These are phyloP conservation scores for Drosophila anomelani DNA, from an alignment of 2,888 invertebrate species.

Conservation along the genomic window DNA sequence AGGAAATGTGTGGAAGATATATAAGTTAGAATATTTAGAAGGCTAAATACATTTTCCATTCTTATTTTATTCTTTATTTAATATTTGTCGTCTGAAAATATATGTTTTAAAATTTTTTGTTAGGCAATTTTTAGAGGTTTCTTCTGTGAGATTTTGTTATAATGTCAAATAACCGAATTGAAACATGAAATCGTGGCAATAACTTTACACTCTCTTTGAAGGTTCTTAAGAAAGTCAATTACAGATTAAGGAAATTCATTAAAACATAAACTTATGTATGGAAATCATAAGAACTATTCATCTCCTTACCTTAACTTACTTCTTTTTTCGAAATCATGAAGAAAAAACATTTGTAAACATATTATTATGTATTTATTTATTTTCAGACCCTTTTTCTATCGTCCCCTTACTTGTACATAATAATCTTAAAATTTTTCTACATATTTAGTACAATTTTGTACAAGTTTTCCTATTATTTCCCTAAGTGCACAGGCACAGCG, in stretches of 20 bases:
- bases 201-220: background rate
- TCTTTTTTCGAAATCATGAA: too few species aligned
- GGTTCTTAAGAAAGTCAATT: background rate
- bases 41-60: background rate
- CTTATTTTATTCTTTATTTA: too few species aligned
- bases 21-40: background rate
- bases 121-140: background rate
- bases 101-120: background rate
- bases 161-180: background rate
- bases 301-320: too few species aligned
- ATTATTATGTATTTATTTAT: too few species aligned
- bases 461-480: background rate
- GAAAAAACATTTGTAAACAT: too few species aligned
- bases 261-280: background rate
- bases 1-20: background rate
- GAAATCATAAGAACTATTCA: too few species aligned
- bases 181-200: background rate
- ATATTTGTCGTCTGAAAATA: background rate
- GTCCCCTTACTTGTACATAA: too few species aligned
- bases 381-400: too few species aligned
- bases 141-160: background rate
- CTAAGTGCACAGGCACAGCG: constrained; percentile 9
- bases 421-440: too few species aligned
- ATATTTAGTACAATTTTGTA: too few species aligned
- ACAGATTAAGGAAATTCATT: background rate